Base-by-base conservation (phyloP, 2,888 invertebrate genomes). In the Agrilus cyanescens region DNA sequence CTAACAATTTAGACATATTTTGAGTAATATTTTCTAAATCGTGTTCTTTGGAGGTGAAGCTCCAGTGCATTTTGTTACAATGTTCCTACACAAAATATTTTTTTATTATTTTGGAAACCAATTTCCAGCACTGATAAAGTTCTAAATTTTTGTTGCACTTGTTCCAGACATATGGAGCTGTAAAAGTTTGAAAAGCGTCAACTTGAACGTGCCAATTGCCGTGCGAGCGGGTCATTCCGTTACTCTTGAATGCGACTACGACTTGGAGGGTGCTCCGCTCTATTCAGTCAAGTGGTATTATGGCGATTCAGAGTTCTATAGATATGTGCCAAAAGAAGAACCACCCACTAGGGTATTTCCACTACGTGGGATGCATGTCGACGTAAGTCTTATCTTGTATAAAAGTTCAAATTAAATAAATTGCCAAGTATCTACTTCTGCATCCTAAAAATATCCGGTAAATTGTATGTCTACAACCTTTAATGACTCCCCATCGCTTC, bases 201-300 rank as follows among this genome's bases (percentile, higher is more conserved):
- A 54, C 25, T 52, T 67, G 45, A 62, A 59, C 45, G 63, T 66
- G 40, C 66, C 66, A 12, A 55, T 63, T 41, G 66, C 66, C 12
- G 66, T 66, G 12, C 56, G 66, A 16, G 62, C 59, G 12, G 66
- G 66, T 32, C 66, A 67, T 55, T 65, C 66, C 13, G 66, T 66
- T 31, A 67, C 65, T 29, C 57, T 67, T 32, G 60, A 61, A 45
- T 66, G 66, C 50, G 64, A 66, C 52, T 66, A 65, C 55, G 66
- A 67, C 50, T 53, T 67, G 42, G 65, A 67, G 46, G 61, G 59
- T 43, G 79, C 78, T 1, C 74, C 75, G 0, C 72, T 85, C 4
- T 85, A 85, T 67, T 78, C 82, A 48, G 80, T 85, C 58, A 76
- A 82, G 62, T 85, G 85, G 85, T 84, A 83, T 65, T 72, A 79